Evolutionary conservation across 2,797 vertebrate genomes (phyloP).

Genomic region (Darevskia mixta): DNA sequence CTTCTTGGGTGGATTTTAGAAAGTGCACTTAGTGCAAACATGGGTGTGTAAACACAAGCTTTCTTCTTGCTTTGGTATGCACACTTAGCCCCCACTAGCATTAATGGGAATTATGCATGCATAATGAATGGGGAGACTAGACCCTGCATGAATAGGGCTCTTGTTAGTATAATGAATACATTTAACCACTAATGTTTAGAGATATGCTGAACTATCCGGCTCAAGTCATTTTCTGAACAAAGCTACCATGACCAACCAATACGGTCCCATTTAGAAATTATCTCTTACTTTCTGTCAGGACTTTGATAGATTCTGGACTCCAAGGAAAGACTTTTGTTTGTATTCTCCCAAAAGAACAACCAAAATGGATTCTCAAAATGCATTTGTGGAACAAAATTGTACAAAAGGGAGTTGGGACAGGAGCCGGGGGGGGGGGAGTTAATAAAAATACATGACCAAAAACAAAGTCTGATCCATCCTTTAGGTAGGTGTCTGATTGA

Average conservation of each 20-base stretch:
- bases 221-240: conserved; percentile 67
- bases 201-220: conserved; percentile 62
- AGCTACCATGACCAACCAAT: conserved; percentile 57
- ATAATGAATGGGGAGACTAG: conserved; percentile 65
- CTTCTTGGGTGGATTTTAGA: conserved; percentile 20
- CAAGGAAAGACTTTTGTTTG: not conserved
- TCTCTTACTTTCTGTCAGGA: not conserved
- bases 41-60: conserved; percentile 48
- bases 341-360: not conserved
- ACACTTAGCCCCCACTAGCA: conserved; percentile 62
- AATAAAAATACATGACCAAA: not conserved
- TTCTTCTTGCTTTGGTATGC: not conserved
- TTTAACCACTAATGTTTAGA: conserved; percentile 68
- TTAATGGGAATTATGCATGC: conserved; percentile 74
- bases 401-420: not conserved
- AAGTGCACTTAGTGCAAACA: conserved; percentile 43
- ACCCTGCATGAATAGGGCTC: conserved; percentile 66
- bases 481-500: not conserved
- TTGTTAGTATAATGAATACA: conserved; percentile 74
- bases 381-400: not conserved
- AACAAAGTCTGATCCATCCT: not conserved
- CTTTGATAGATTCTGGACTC: not conserved
- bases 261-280: conserved; percentile 23
- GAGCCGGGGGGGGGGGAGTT: no score
- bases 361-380: not conserved